Evolutionary conservation across 2,888 invertebrate species (phyloP).

Genomic region (Mesorhabditis belari): DNA sequence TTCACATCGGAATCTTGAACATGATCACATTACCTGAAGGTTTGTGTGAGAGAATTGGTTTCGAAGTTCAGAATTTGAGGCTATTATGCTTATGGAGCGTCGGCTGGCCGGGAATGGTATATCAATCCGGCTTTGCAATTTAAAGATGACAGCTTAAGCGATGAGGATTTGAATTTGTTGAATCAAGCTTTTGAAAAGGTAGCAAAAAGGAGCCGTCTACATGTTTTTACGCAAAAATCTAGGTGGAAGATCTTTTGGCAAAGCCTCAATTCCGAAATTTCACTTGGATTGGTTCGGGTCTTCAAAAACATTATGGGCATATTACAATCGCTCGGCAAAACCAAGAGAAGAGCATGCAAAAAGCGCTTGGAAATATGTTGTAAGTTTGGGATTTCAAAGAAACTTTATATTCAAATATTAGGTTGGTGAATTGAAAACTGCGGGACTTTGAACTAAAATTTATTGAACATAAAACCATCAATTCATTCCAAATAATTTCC

Average conservation of each 20-base stretch:
- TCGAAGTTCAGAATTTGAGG: too few species aligned
- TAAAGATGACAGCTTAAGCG: constrained; percentile 36
- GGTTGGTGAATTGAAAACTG: too few species aligned
- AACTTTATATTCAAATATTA: too few species aligned
- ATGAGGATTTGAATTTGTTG: constrained; percentile 23
- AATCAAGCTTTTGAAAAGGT: constrained; percentile 37
- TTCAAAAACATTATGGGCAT: constrained; percentile 47
- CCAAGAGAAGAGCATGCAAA: not conserved
- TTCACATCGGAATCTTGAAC: constrained; percentile 42
- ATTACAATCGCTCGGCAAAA: constrained; percentile 43
- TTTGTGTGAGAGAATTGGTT: too few species aligned
- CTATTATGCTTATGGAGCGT: constrained; percentile 45
- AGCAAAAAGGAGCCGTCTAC: too few species aligned
- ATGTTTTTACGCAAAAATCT: too few species aligned
- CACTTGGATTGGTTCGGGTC: constrained; percentile 45
- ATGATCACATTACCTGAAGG: constrained; percentile 43
- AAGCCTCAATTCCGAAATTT: constrained; percentile 33
- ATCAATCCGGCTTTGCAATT: constrained; percentile 40
- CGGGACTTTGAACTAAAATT: too few species aligned
- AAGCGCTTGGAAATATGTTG: not conserved
- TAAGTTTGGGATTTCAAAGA: not conserved
- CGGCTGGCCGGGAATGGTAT: constrained; percentile 47
- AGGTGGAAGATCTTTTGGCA: constrained; percentile 35
- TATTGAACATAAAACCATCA: too few species aligned
- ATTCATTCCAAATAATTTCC: too few species aligned